Base-by-base conservation (phyloP, 2,797 vertebrate species). In the Brachyrhaphis roseni region DNA sequence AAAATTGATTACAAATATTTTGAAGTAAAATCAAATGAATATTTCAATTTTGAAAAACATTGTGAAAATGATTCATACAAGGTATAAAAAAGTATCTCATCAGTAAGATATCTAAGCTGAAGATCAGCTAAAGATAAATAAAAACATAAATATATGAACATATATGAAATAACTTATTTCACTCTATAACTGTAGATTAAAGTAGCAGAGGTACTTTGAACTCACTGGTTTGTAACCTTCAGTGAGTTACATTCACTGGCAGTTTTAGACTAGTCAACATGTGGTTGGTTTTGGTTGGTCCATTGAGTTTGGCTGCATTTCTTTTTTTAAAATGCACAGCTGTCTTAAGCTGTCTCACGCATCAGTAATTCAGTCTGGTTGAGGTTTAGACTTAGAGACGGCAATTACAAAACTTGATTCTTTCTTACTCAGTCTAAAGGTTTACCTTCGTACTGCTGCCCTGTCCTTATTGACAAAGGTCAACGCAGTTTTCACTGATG, bases 261-360 rank as follows among this genome's bases (percentile, higher is more conserved):
- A 70, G 39, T 43, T 43, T 68, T 26, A 43, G 39, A 15, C 41
- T 13, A 26, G 41, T 43, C 66, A 70, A 70, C 66, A 43, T 43
- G 23, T 15, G 12, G 10, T 43, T 41, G 20, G 36, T 13, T 20
- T 49, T 46, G 45, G 6, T 66, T 70, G 23, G 39, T 28, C 2
- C 10, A 26, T 5, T 68, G 39, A 70, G 23, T 39, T 43, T 70
- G 39, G 10, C 5, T 43, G 11, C 2, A 6, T n/a, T n/a, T 43
- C 23, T 43, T 70, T 70, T 70, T n/a, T n/a, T 43, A 70, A 70
- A n/a, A n/a, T 43, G 39, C 66, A 70, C 66, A 70, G 11, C 39
- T 70, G 64, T 68, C 34, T 23, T 41, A 39, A 68, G 20, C 34
- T 66, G 51, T 53, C 51, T 57, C 39, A 70, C 12, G 26, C 66